These are phyloP conservation scores for Lasioglossum vierecki DNA, from an alignment of 2,888 invertebrate genomes.

Conservation along the genomic window DNA sequence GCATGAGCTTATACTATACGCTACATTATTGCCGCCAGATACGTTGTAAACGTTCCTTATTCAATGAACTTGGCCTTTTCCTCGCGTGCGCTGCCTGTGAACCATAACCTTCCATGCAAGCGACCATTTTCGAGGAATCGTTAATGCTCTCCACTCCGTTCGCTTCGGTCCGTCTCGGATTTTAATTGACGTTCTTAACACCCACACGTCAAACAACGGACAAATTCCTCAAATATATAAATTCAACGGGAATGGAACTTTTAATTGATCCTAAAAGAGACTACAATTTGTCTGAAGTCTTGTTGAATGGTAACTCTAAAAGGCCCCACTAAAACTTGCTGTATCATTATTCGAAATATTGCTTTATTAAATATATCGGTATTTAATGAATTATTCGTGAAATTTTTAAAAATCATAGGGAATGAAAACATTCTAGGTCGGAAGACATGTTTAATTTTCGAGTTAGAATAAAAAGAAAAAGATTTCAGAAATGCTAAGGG, in stretches of 20 bases:
- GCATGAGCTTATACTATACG: slow-evolving; percentile 76
- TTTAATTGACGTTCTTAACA: background rate
- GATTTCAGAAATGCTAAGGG: no score
- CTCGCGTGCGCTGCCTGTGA: background rate
- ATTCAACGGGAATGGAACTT: background rate
- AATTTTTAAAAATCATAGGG: no score
- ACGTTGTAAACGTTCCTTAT: slow-evolving; percentile 42
- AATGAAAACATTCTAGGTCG: no score
- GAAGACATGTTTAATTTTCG: no score
- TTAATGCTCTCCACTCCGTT: background rate
- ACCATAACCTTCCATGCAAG: background rate
- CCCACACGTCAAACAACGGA: background rate
- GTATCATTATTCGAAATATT: no score
- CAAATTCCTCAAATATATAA: background rate
- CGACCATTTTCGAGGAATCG: slow-evolving; percentile 3
- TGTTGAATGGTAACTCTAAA: no score
- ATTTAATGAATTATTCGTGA: no score
- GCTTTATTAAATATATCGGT: no score
- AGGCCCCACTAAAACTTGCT: no score
- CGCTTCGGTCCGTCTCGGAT: background rate
- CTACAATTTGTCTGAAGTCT: no score
- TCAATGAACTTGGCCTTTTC: slow-evolving; percentile 21
- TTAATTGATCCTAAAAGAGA: background rate
- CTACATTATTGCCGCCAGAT: slow-evolving; percentile 78
- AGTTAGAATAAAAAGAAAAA: no score